phyloP scores from a whole-genome alignment of 2,797 vertebrate species.

The Anguilla megastoma region DNA sequence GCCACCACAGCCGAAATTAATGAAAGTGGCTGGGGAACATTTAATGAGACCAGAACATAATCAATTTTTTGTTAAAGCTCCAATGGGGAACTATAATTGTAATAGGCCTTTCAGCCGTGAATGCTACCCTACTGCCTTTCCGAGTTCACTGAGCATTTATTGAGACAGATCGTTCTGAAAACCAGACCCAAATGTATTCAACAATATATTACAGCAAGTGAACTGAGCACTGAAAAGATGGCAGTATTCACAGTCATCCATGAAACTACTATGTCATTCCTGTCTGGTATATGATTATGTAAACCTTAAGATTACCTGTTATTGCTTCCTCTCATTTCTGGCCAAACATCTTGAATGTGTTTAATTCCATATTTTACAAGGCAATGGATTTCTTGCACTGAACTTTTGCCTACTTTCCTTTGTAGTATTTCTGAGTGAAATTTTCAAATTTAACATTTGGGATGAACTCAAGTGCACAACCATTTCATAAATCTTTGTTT shows the following conservation, averaged over 20 bases:
- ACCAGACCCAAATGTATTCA: slow-evolving; percentile 5
- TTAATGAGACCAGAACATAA: slow-evolving; percentile 4
- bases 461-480: not conserved
- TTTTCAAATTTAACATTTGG: not conserved
- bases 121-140: not conserved
- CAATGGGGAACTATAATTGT: not conserved
- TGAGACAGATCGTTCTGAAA: not conserved
- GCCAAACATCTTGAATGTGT: not conserved
- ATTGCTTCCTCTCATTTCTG: not conserved
- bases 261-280: not conserved
- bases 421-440: not conserved
- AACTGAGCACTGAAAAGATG: not conserved
- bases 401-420: not conserved
- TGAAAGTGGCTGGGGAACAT: not conserved
- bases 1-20: not conserved
- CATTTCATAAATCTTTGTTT: not conserved
- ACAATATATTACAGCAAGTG: not conserved
- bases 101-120: not conserved
- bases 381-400: not conserved
- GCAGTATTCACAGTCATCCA: not conserved
- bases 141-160: slow-evolving; percentile 2
- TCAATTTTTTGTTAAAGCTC: not conserved
- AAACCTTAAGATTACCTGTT: not conserved
- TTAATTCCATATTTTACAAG: not conserved
- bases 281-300: not conserved